phyloP scores from a whole-genome alignment of 2,113 vertebrate species.

The Indri indri region DNA sequence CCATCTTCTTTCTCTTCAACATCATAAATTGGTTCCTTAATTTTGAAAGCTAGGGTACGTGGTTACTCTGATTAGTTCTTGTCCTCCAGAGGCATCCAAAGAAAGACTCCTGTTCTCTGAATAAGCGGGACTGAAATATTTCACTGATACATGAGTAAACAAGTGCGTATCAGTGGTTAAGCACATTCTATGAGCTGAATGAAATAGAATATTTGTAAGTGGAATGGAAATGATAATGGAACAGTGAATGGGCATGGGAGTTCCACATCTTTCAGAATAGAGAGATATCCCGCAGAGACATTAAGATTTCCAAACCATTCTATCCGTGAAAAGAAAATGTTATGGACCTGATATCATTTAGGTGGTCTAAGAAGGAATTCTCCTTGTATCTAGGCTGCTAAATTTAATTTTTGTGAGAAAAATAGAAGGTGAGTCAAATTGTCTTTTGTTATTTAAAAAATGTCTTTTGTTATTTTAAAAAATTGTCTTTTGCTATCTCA shows the following conservation, averaged over 20 bases:
- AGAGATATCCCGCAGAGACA: rapidly evolving
- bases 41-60: neutral
- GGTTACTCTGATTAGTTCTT: neutral
- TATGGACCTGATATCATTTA: neutral
- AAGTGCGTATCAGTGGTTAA: neutral
- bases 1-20: neutral
- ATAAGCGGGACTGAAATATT: neutral
- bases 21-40: neutral
- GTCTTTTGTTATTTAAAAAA: neutral
- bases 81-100: neutral
- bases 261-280: rapidly evolving
- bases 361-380: neutral
- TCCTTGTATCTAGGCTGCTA: neutral
- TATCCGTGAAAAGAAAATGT: neutral
- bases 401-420: constrained; percentile 23
- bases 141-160: neutral
- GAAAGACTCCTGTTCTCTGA: neutral
- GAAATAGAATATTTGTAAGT: neutral
- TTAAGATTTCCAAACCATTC: neutral
- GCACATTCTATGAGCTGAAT: neutral
- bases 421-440: neutral
- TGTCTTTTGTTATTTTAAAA: neutral
- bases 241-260: neutral
- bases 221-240: neutral
- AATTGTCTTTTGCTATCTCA: neutral